Base-by-base conservation (phyloP, 2,888 invertebrate species). In the Metacarcinus magister region DNA sequence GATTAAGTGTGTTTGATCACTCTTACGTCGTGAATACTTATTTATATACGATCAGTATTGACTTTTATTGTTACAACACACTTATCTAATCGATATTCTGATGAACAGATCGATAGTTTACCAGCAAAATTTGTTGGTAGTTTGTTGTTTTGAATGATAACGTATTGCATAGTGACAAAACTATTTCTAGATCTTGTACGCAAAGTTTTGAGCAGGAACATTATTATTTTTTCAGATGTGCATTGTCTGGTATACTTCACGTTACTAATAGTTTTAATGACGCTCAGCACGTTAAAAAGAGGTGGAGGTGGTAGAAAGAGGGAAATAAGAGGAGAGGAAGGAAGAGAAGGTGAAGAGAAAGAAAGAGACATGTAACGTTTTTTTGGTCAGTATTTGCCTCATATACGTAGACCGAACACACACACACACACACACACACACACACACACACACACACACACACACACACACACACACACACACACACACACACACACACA, bases 401-500 rank as follows among this genome's bases (percentile, higher is more conserved):
- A 75, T 4, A 54, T 13, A 54, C 54, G 54, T 54, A 54, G 13
- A 54, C 5, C 54, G 13, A 54, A 54, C 54, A 54, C 5, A 5
- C 1, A 28, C 28, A 13, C 67, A 67, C 67, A 67, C 19, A 13
- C 19, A 67, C 19, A 67, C 19, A 67, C 67, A 67, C 67, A 67
- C 67, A 67, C 67, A 67, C 67, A 67, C 67, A 67, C 67, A 67
- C 67, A 67, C 67, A 67, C 67, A 67, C 67, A 67, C 67, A 67
- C 19, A 67, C 19, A 67, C 19, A 67, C 19, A 67, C 28, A 75
- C 75, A 75, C 75, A 75, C 75, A 67, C 67, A 67, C 67, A 67
- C 67, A 67, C 67, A 67, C 67, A 67, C 67, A 67, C 67, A 75
- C 75, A 75, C 75, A 75, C 75, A 75, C 75, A 75, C 75, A 75